Evolutionary conservation across 2,797 vertebrate genomes (phyloP).

Genomic region (Gallinago stenura): DNA sequence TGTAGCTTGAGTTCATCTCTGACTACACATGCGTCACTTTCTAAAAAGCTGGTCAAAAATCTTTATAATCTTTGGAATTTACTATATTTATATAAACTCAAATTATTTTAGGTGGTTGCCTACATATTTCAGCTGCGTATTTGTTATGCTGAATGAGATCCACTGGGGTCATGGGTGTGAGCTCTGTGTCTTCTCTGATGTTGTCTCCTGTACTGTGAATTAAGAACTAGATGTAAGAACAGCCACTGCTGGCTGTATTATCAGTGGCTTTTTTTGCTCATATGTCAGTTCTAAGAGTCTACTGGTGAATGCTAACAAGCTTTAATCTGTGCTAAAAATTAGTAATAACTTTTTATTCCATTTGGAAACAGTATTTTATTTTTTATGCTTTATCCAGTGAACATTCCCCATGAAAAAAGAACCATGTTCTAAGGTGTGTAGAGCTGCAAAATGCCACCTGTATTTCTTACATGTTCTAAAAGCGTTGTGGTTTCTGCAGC

Average conservation of each 20-base stretch:
- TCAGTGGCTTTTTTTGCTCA: neutral
- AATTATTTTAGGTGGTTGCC: neutral
- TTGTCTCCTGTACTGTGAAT: neutral
- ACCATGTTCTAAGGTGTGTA: neutral
- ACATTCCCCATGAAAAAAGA: neutral
- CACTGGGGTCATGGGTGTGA: neutral
- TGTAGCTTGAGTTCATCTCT: neutral
- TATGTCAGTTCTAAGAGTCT: neutral
- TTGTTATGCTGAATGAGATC: neutral
- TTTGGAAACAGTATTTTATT: neutral
- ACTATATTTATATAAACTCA: neutral
- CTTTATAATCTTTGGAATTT: neutral
- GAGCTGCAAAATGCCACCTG: neutral
- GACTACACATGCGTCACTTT: neutral
- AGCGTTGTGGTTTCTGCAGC: neutral
- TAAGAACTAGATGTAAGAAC: neutral
- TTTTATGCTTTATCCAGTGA: neutral
- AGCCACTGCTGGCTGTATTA: neutral
- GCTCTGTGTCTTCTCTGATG: neutral
- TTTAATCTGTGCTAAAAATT: neutral
- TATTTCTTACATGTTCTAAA: neutral
- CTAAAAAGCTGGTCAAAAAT: neutral
- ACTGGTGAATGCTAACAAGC: neutral
- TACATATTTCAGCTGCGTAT: neutral
- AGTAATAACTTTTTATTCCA: neutral